Conservation (phyloP, 1,140 invertebrate species). For the Theocolax elegans region DNA sequence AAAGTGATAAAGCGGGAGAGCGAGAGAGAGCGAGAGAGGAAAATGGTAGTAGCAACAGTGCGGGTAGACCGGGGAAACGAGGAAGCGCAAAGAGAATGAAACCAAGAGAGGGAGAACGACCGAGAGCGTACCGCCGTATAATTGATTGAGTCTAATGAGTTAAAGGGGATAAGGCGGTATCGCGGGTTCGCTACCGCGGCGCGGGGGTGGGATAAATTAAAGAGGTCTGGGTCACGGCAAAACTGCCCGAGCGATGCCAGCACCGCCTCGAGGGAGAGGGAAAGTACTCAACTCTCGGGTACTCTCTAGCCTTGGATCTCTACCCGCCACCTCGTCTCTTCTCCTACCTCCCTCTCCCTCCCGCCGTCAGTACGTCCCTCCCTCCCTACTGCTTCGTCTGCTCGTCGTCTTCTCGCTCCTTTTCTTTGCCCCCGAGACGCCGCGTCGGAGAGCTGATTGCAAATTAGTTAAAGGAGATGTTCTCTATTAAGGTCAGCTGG, state of each 20-base stretch:
- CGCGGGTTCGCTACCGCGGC: background rate
- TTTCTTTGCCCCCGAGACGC: slow-evolving; percentile 50
- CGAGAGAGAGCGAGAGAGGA: slow-evolving; percentile 31
- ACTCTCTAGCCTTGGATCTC: slow-evolving; percentile 48
- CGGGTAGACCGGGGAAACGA: background rate
- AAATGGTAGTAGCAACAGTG: slow-evolving; percentile 6
- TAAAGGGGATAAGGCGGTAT: slow-evolving; percentile 61
- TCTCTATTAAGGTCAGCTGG: slow-evolving; percentile 59
- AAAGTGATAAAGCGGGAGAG: background rate
- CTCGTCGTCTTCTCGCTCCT: slow-evolving; percentile 44
- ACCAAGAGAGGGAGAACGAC: slow-evolving; percentile 42
- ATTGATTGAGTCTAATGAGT: slow-evolving; percentile 66
- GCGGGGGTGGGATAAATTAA: slow-evolving; percentile 51
- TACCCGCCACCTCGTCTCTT: background rate
- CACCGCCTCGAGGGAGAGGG: slow-evolving; percentile 51
- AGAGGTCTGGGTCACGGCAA: slow-evolving; percentile 63
- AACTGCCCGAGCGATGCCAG: slow-evolving; percentile 47
- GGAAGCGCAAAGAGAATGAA: slow-evolving; percentile 19
- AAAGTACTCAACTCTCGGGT: slow-evolving; percentile 59
- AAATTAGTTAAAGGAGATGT: slow-evolving; percentile 67
- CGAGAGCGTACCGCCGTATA: slow-evolving; percentile 55
- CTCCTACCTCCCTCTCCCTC: background rate
- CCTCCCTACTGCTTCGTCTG: background rate
- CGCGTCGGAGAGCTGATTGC: slow-evolving; percentile 59
- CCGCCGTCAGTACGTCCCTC: background rate